These are phyloP conservation scores for Paraescarpia echinospica DNA, from an alignment of 1,140 invertebrate species.

Conservation along the genomic window DNA sequence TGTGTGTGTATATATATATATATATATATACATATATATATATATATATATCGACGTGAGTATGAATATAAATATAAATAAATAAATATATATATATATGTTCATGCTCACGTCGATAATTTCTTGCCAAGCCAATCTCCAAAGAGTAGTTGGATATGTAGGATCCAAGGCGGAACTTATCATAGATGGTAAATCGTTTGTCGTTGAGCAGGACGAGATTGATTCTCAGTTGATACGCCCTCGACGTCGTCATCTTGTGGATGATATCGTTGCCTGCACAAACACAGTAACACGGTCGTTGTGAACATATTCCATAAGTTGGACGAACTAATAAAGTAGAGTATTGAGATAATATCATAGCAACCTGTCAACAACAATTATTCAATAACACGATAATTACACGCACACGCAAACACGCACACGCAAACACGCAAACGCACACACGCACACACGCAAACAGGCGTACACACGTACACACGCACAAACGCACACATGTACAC, in stretches of 20 bases:
- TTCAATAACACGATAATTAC: too few relatives aligned
- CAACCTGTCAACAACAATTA: too few relatives aligned
- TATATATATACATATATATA: too few relatives aligned
- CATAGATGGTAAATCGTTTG: neutral
- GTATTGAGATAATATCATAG: too few relatives aligned
- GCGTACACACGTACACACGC: too few relatives aligned
- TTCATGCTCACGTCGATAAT: neutral
- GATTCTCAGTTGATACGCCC: neutral
- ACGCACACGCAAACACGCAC: neutral
- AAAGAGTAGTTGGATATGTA: neutral
- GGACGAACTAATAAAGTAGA: too few relatives aligned
- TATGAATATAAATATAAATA: constrained; percentile 9
- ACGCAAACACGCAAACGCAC: too few relatives aligned
- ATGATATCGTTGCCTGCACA: neutral
- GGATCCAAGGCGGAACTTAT: neutral
- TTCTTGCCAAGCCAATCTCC: neutral
- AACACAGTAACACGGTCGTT: neutral
- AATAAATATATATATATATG: constrained; percentile 13
- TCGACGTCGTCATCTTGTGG: neutral
- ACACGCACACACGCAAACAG: too few relatives aligned
- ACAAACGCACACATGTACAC: too few relatives aligned
- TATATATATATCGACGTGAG: too few relatives aligned
- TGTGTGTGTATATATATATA: too few relatives aligned
- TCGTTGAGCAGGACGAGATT: neutral
- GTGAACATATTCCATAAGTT: too few relatives aligned